Evolutionary conservation across 2,113 vertebrate species (phyloP), one percentile per base, ranked within the genome.

Genomic region (Phycodurus eques): DNA sequence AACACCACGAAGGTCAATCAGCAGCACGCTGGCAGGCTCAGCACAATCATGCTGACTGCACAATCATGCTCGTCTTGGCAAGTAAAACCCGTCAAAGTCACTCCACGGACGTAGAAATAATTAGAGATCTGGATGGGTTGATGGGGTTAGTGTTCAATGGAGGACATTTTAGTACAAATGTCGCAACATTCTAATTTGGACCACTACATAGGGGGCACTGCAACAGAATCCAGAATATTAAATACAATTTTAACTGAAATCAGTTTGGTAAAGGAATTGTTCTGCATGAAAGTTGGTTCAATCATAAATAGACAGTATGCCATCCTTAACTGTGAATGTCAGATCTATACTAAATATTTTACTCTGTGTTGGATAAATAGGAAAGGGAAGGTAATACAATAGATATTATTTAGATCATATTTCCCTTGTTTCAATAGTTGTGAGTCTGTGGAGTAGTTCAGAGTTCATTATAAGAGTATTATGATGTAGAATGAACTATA

Each of bases 1-100:
- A 3, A 72, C 71, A 73, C 19, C 8, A 67, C 67, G 60, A 44
- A 82, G 75, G 69, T 67, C 71, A 66, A 63, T 72, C 66, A 74
- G 74, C 56, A 56, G 69, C 77, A 64, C 13, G 62, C 70, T 14
- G 49, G 6, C 47, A 71, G 14, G 14, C 2, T 2, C 22, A 64
- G 51, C 31, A 76, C 17, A 11, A 70, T 82, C 76, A 80, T 62
- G 70, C 70, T 43, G 47, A 70, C 13, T 56, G 68, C 17, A 68
- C 11, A 43, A 47, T 73, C 35, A 79, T 22, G 15, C 33, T 51
- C 14, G 10, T 22, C 39, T 14, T 68, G 20, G 31, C 20, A 60
- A 72, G 35, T 31, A 70, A 11, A 39, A 6, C 20, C 13, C 4
- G 2, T 20, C 72, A 51, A 71, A 51, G 49, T 17, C 35, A 74